Evolutionary conservation across 2,797 vertebrate species (phyloP).

Genomic region (Peromyscus eremicus): DNA sequence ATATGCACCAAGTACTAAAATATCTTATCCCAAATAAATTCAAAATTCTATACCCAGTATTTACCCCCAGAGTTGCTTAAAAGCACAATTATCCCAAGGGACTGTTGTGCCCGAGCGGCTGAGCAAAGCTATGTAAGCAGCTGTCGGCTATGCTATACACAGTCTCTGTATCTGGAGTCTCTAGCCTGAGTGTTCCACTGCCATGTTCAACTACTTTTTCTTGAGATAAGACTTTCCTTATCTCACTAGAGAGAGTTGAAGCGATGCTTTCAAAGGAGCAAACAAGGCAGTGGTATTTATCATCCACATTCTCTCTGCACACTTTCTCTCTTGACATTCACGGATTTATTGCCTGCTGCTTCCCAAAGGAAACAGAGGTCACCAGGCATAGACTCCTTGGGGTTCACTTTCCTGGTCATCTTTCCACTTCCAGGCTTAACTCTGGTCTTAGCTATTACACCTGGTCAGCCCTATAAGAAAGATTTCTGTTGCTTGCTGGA

Average conservation of each 20-base stretch:
- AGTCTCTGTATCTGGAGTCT: neutral
- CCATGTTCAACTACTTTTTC: conserved; percentile 33
- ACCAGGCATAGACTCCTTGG: neutral
- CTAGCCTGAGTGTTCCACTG: conserved; percentile 3
- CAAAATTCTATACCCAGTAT: neutral
- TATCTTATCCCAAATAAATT: conserved; percentile 60
- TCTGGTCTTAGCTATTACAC: conserved; percentile 23
- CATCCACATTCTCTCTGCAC: conserved; percentile 29
- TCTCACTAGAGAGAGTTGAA: conserved; percentile 48
- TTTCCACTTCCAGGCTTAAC: neutral
- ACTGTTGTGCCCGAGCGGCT: neutral
- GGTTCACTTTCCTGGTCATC: neutral
- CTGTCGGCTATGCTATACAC: neutral
- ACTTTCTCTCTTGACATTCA: conserved; percentile 37
- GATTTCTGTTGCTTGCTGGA: neutral
- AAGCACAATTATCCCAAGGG: conserved; percentile 29
- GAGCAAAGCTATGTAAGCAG: neutral
- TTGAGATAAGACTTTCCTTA: conserved; percentile 60
- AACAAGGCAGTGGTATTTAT: conserved; percentile 44
- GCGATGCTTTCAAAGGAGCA: conserved; percentile 43
- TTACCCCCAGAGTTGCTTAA: conserved; percentile 15
- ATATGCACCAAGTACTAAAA: neutral
- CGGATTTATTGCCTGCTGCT: conserved; percentile 37
- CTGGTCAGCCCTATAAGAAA: neutral
- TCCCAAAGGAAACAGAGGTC: conserved; percentile 31